Evolutionary conservation across 2,888 invertebrate species (phyloP).

Genomic region (Gerosis bhagava): DNA sequence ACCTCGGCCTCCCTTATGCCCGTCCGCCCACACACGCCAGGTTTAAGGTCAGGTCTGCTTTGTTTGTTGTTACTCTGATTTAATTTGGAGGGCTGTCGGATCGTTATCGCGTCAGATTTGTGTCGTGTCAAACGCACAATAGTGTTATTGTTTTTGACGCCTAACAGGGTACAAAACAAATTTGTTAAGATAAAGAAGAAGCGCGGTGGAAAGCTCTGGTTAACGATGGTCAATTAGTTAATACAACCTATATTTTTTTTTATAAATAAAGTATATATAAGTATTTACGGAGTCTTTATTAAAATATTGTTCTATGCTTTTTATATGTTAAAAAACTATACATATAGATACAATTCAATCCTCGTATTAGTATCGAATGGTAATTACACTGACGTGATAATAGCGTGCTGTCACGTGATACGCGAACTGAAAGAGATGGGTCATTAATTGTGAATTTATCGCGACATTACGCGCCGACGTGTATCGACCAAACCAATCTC

Average conservation of each 20-base stretch:
- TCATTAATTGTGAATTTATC: neutral
- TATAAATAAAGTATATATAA: no score
- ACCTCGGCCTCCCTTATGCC: conserved; percentile 70
- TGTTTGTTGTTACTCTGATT: conserved; percentile 45
- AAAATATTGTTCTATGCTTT: no score
- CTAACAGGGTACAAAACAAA: conserved; percentile 2
- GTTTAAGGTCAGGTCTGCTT: conserved; percentile 63
- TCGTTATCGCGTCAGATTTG: conserved; percentile 39
- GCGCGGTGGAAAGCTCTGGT: no score
- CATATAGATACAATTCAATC: no score
- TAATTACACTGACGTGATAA: conserved; percentile 4
- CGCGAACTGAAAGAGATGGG: neutral
- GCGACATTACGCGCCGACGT: neutral
- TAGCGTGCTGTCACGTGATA: conserved; percentile 4
- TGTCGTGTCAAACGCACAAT: conserved; percentile 16
- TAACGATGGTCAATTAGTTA: no score
- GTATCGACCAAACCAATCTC: no score
- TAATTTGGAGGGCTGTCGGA: conserved; percentile 42
- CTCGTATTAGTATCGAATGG: no score
- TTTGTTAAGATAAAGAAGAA: no score
- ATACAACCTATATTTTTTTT: no score
- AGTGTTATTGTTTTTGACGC: conserved; percentile 8
- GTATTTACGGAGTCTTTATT: no score
- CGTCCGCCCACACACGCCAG: conserved; percentile 52
- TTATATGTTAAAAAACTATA: no score